phyloP scores from a whole-genome alignment of 1,140 invertebrate genomes.

The Heterodera schachtii region DNA sequence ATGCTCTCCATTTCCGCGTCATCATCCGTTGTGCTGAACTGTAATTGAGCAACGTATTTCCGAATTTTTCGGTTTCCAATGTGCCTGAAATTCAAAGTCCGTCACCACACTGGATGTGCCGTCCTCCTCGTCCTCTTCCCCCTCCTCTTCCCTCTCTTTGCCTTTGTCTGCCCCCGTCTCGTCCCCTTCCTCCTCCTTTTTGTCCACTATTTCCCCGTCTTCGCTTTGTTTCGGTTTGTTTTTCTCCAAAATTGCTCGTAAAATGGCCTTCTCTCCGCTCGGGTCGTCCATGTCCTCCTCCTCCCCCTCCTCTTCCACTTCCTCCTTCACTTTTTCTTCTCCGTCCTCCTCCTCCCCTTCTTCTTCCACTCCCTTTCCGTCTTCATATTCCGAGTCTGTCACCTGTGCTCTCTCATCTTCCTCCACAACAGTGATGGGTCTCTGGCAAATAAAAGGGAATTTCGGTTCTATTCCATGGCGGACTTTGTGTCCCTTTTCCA shows the following conservation, averaged over 20 bases:
- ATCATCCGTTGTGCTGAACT: slow-evolving; percentile 22
- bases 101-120: slow-evolving; percentile 14
- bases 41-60: neutral
- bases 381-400: slow-evolving; percentile 42
- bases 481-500: too few relatives aligned
- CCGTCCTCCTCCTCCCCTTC: slow-evolving; percentile 44
- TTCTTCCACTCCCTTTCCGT: slow-evolving; percentile 21
- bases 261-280: slow-evolving; percentile 20
- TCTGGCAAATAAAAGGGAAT: slow-evolving; percentile 37
- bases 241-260: slow-evolving; percentile 17
- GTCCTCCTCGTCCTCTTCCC: slow-evolving; percentile 9
- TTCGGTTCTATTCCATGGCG: too few relatives aligned
- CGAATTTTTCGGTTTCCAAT: neutral
- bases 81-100: slow-evolving; percentile 28
- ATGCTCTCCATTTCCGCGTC: slow-evolving; percentile 19
- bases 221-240: neutral
- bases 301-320: slow-evolving; percentile 12
- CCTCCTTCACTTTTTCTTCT: slow-evolving; percentile 38
- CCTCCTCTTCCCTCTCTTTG: neutral
- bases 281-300: slow-evolving; percentile 18
- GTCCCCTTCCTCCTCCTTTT: neutral
- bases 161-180: neutral
- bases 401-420: slow-evolving; percentile 43
- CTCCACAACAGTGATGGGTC: slow-evolving; percentile 58
- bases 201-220: neutral